Evolutionary conservation across 1,140 invertebrate species (phyloP).

Genomic region (Scylla paramamosain): DNA sequence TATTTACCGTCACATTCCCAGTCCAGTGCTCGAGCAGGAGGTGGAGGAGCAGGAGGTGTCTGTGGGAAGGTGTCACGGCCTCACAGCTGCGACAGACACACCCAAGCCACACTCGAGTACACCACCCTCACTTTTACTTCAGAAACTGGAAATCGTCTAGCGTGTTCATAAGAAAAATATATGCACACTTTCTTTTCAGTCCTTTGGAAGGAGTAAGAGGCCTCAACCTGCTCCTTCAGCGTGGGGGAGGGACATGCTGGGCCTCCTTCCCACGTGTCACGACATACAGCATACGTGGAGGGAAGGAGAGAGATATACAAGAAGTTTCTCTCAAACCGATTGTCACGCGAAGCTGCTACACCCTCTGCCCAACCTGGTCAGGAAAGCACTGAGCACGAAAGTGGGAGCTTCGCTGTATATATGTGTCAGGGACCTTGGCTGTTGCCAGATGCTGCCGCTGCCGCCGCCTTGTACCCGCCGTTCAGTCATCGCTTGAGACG

Average conservation of each 20-base stretch:
- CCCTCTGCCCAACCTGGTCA: conserved; percentile 18
- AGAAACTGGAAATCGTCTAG: background rate
- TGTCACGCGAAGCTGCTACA: background rate
- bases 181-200: background rate
- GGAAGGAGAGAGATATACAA: background rate
- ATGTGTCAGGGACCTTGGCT: background rate
- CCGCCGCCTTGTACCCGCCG: background rate
- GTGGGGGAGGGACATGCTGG: background rate
- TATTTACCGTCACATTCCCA: background rate
- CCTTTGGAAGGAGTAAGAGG: background rate
- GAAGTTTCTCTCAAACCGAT: background rate
- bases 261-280: background rate
- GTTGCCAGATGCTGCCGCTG: background rate
- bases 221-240: background rate
- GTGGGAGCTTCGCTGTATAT: background rate
- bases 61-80: background rate
- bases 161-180: background rate
- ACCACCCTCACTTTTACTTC: background rate
- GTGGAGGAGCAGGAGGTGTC: background rate
- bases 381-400: background rate
- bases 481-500: background rate
- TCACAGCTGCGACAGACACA: background rate
- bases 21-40: background rate
- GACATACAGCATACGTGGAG: background rate
- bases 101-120: background rate